Evolutionary conservation across 2,888 invertebrate species (phyloP).

Genomic region (Reticulitermes lucifugus): DNA sequence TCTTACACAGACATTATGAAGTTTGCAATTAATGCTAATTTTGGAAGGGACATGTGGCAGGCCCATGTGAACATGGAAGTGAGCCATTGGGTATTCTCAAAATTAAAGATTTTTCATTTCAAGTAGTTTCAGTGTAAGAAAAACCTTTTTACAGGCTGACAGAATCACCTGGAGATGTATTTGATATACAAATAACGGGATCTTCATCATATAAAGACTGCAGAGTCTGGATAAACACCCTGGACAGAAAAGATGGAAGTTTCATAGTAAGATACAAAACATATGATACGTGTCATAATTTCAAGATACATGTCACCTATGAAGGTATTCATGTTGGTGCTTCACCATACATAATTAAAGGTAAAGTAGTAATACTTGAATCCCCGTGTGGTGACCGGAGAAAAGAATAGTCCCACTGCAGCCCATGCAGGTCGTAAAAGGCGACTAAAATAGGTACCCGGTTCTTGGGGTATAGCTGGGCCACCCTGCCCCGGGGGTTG

Average conservation of each 20-base stretch:
- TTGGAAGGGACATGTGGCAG: too few relatives aligned
- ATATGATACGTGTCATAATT: constrained; percentile 78
- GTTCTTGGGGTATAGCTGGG: too few relatives aligned
- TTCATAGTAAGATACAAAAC: constrained; percentile 86
- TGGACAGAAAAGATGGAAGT: constrained; percentile 86
- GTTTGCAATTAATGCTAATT: too few relatives aligned
- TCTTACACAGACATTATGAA: too few relatives aligned
- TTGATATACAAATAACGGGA: constrained; percentile 68
- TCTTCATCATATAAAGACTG: constrained; percentile 71
- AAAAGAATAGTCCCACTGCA: too few relatives aligned
- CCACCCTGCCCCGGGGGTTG: too few relatives aligned
- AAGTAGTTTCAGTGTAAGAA: background rate
- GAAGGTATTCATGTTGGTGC: constrained; percentile 71
- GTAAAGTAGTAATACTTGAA: constrained; percentile 62
- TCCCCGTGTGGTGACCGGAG: too few relatives aligned
- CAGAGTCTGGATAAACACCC: constrained; percentile 78
- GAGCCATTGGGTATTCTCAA: too few relatives aligned
- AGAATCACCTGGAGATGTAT: constrained; percentile 65
- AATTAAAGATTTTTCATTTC: background rate
- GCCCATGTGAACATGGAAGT: too few relatives aligned
- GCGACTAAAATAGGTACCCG: too few relatives aligned
- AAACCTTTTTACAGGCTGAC: constrained; percentile 66
- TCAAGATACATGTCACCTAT: constrained; percentile 77
- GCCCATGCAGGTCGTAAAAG: too few relatives aligned
- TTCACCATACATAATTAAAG: constrained; percentile 74